These are phyloP conservation scores for Synergus gifuensis DNA, from an alignment of 2,888 invertebrate genomes.

Conservation along the genomic window DNA sequence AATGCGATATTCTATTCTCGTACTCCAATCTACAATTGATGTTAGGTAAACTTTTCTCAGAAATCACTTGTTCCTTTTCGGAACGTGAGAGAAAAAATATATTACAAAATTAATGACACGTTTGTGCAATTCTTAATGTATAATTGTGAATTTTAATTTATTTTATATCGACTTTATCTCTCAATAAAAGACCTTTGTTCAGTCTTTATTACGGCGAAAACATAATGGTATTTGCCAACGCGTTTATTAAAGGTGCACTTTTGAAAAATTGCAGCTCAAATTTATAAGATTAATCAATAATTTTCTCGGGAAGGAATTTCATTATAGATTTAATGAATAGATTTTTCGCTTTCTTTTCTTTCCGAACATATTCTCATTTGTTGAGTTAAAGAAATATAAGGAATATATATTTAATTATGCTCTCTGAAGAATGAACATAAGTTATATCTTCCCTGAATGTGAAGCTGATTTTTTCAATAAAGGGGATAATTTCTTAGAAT, in stretches of 20 bases:
- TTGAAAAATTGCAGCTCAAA: slow-evolving; percentile 3
- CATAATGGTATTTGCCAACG: neutral
- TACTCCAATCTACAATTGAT: slow-evolving; percentile 8
- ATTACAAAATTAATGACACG: neutral
- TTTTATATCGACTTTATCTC: slow-evolving; percentile 19
- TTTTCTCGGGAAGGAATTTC: neutral
- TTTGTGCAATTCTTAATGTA: neutral
- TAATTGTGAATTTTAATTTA: neutral
- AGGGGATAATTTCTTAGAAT: neutral
- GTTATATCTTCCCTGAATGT: neutral
- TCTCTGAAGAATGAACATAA: neutral
- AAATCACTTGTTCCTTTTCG: neutral
- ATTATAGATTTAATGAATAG: neutral
- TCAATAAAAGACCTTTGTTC: neutral
- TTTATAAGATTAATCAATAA: slow-evolving; percentile 7
- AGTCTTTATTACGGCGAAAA: slow-evolving; percentile 7
- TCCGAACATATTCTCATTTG: no score
- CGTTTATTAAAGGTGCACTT: slow-evolving; percentile 5
- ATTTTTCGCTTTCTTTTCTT: no score
- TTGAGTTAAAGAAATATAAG: no score
- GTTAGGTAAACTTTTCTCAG: neutral
- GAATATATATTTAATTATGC: no score
- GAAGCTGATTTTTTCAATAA: neutral
- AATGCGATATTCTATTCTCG: slow-evolving; percentile 22
- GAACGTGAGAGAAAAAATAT: neutral